Evolutionary conservation across 1,140 invertebrate genomes (phyloP), one percentile per base, ranked within the genome.

Genomic region (Pomacea maculata): DNA sequence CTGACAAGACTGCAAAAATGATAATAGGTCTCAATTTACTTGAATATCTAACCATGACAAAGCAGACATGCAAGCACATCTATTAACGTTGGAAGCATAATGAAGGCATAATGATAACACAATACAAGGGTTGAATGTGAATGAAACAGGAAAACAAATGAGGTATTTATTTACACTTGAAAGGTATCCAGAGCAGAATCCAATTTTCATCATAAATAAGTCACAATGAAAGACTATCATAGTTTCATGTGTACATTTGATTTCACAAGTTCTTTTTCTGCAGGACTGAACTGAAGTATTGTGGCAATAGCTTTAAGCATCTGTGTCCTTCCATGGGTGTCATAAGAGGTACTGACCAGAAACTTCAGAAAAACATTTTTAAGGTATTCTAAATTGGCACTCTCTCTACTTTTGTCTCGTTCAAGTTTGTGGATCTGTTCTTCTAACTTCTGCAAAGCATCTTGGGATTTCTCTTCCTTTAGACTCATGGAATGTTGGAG

Each of bases 241-340:
- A 74, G 65, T 54, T 74, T 67, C 17, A 80, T 57, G 55, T 80
- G 70, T 54, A 71, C 64, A 67, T 55, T 67, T 29, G 71, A 29
- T n/a, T 88, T 83, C 11, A 91, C 89, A 14, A 80, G 79, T 77
- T 93, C 92, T 83, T 93, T 93, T 91, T 97, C 96, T 17, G 91
- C 89, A 7, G 92, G 88, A 79, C 95, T 96, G 87, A 97, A 97
- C 88, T 95, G 94, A 12, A 97, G 91, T 9, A 97, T 94, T 21
- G 96, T 95, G 2, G 95, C 94, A 80, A 97, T 97, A 1, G 96
- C 96, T 92, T 97, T 97, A 19, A 97, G 86, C 96, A 97, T 97
- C 87, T 96, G 95, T 34, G 93, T 93, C 85, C 95, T 94, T 14
- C 94, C 94, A 10, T 93, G 93, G 19, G 91, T 88, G 89, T 96